Evolutionary conservation across 2,888 invertebrate species (phyloP).

Genomic region (Tetheella fluctuosa): DNA sequence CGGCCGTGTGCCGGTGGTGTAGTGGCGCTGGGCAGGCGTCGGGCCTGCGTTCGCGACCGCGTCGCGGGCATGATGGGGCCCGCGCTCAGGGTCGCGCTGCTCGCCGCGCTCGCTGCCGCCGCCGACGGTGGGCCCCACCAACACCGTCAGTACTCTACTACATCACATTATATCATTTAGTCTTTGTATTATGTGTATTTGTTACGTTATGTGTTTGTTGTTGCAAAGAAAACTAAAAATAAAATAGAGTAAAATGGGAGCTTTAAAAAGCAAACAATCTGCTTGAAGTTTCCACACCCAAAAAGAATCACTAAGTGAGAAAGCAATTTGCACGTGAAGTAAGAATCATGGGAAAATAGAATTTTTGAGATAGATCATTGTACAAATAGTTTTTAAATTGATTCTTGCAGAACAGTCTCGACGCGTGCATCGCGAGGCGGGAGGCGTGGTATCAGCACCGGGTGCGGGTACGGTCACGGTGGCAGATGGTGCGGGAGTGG

Average conservation of each 20-base stretch:
- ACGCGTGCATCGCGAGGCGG: slow-evolving; percentile 29
- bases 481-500: slow-evolving; percentile 17
- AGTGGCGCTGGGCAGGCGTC: slow-evolving; percentile 18
- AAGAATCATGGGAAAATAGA: slow-evolving; percentile 5
- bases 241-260: no score
- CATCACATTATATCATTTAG: no score
- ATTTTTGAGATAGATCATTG: no score
- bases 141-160: slow-evolving; percentile 17
- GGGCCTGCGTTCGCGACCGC: no score
- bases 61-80: slow-evolving; percentile 29
- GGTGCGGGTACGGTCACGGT: no score
- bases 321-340: neutral
- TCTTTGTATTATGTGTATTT: no score
- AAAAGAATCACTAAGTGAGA: no score
- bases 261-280: no score
- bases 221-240: no score
- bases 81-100: slow-evolving; percentile 39
- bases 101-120: slow-evolving; percentile 41
- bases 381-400: no score
- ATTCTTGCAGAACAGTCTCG: slow-evolving; percentile 21
- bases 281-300: no score
- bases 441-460: slow-evolving; percentile 19
- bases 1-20: neutral
- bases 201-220: no score
- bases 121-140: slow-evolving; percentile 15